Conservation (phyloP, 2,888 invertebrate genomes). For the Iphiclides podalirius region DNA sequence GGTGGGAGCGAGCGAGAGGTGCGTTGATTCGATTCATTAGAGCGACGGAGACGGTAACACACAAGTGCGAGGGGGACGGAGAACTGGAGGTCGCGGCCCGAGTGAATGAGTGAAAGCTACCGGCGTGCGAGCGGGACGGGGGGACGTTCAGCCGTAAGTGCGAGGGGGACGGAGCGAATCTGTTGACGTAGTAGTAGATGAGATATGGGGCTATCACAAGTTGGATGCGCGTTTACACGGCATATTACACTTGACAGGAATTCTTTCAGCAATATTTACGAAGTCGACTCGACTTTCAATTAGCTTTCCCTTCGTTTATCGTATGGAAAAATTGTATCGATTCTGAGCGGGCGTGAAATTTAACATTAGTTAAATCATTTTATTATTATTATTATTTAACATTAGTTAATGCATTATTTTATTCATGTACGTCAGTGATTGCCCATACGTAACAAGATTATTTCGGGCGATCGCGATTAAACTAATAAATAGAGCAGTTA, state of each 20-base stretch:
- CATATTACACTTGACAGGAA: constrained; percentile 48
- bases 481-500: too few species aligned
- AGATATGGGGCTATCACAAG: constrained; percentile 77
- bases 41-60: constrained; percentile 50
- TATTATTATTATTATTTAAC: too few species aligned
- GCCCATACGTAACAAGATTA: too few species aligned
- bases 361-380: too few species aligned
- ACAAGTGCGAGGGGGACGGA: constrained; percentile 47
- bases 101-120: constrained; percentile 51
- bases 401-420: too few species aligned
- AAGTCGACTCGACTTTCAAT: not conserved
- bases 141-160: constrained; percentile 33
- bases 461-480: too few species aligned
- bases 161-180: constrained; percentile 54
- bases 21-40: constrained; percentile 56
- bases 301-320: not conserved
- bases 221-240: constrained; percentile 51
- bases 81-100: constrained; percentile 49
- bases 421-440: too few species aligned
- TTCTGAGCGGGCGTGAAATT: too few species aligned
- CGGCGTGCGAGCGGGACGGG: constrained; percentile 48
- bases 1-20: constrained; percentile 74
- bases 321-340: too few species aligned
- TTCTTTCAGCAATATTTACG: constrained; percentile 27
- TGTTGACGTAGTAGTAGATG: constrained; percentile 78